Conservation (phyloP, 2,113 vertebrate species). For the Chauna torquata region DNA sequence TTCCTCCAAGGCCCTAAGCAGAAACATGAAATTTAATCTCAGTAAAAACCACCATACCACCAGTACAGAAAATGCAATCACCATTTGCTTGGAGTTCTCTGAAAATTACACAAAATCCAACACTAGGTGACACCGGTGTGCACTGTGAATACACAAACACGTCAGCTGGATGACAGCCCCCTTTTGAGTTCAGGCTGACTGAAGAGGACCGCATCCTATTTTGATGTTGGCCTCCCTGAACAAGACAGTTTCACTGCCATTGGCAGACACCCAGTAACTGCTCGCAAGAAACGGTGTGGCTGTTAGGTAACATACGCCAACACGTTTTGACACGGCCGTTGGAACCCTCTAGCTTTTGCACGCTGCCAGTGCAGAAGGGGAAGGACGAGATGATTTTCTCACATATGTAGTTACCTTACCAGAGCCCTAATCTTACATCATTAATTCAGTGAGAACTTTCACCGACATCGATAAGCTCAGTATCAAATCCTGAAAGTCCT, state of each 20-base stretch:
- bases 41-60: background rate
- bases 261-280: background rate
- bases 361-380: background rate
- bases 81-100: background rate
- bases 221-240: background rate
- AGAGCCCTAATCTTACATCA: background rate
- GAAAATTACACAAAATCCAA: background rate
- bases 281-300: background rate
- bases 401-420: background rate
- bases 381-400: background rate
- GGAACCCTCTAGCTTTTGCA: background rate
- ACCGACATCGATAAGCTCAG: background rate
- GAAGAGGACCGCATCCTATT: background rate
- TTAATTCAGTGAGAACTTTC: background rate
- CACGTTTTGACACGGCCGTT: background rate
- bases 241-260: background rate
- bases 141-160: background rate
- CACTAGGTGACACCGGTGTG: background rate
- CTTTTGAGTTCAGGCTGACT: background rate
- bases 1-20: slow-evolving; percentile 80
- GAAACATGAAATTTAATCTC: background rate
- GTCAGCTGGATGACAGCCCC: background rate
- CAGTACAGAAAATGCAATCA: background rate
- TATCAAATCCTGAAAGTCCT: background rate
- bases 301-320: background rate